Percentiles rank a stretch among this genome's conserved stretches.
Conservation (phyloP, 2,888 invertebrate species). For the Drosophila pseudotalamancana region DNA sequence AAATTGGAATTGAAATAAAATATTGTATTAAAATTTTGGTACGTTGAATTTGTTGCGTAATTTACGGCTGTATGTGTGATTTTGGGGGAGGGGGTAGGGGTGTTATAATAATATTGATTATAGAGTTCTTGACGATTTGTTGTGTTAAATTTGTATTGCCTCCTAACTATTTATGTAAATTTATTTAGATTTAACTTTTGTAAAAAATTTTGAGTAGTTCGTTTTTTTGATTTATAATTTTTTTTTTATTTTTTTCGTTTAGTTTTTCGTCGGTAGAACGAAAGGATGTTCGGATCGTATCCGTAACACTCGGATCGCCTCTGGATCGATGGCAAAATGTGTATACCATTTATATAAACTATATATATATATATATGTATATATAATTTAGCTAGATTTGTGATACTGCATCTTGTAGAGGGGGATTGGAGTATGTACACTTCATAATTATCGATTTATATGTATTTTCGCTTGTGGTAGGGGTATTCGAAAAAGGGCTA, state of each 20-base stretch:
- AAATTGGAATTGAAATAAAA: constrained; percentile 42
- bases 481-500: constrained; percentile 58
- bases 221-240: constrained; percentile 18
- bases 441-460: constrained; percentile 17
- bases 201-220: constrained; percentile 60
- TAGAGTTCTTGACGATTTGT: constrained; percentile 33
- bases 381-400: constrained; percentile 48
- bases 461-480: constrained; percentile 6
- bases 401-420: constrained; percentile 55
- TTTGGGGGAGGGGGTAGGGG: no score
- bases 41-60: constrained; percentile 31
- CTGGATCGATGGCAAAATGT: constrained; percentile 24
- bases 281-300: constrained; percentile 1
- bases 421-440: no score
- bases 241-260: constrained; percentile 25
- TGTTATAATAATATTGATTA: constrained; percentile 23
- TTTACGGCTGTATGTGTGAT: constrained; percentile 23
- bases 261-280: constrained; percentile 24
- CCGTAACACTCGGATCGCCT: constrained; percentile 12
- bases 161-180: constrained; percentile 45
- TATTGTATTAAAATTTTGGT: constrained; percentile 38
- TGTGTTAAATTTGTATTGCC: constrained; percentile 18
- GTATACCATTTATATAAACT: no score
- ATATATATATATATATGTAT: no score
- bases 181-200: constrained; percentile 37